Conservation (phyloP, 2,113 vertebrate genomes). For the Felis chaus region DNA sequence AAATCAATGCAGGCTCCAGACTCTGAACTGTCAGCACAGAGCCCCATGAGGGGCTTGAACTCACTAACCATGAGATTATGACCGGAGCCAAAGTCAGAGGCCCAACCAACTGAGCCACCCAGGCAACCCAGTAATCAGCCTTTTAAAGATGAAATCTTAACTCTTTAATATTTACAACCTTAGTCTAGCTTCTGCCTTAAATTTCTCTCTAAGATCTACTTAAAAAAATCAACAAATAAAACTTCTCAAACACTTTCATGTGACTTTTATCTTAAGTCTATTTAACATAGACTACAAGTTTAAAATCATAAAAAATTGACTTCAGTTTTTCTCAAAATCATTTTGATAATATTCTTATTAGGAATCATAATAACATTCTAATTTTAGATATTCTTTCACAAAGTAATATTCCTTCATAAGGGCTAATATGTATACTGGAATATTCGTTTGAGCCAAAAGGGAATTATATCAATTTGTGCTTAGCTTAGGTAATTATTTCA, state of each 20-base stretch:
- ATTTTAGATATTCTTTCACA: slow-evolving; percentile 45
- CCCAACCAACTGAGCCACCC: too few relatives aligned
- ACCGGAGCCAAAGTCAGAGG: too few relatives aligned
- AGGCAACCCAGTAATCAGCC: too few relatives aligned
- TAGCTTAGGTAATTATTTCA: slow-evolving; percentile 72
- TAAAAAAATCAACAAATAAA: not conserved
- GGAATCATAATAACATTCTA: slow-evolving; percentile 27
- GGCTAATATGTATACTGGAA: slow-evolving; percentile 27
- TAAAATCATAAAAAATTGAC: not conserved
- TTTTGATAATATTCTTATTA: slow-evolving; percentile 46
- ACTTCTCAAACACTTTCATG: not conserved
- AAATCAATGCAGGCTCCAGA: too few relatives aligned
- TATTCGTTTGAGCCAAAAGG: slow-evolving; percentile 56
- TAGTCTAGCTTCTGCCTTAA: not conserved
- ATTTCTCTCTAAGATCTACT: not conserved
- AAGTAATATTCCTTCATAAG: slow-evolving; percentile 44
- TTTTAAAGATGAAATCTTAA: not conserved
- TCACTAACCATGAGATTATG: too few relatives aligned
- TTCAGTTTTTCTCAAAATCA: slow-evolving; percentile 35
- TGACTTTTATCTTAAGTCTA: not conserved
- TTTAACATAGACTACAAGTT: not conserved
- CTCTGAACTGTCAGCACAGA: too few relatives aligned
- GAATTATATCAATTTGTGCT: slow-evolving; percentile 67
- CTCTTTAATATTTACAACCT: not conserved
- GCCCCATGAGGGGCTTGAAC: too few relatives aligned